Evolutionary conservation across 2,888 invertebrate genomes (phyloP).

Genomic region (Limnephilus rhombicus): DNA sequence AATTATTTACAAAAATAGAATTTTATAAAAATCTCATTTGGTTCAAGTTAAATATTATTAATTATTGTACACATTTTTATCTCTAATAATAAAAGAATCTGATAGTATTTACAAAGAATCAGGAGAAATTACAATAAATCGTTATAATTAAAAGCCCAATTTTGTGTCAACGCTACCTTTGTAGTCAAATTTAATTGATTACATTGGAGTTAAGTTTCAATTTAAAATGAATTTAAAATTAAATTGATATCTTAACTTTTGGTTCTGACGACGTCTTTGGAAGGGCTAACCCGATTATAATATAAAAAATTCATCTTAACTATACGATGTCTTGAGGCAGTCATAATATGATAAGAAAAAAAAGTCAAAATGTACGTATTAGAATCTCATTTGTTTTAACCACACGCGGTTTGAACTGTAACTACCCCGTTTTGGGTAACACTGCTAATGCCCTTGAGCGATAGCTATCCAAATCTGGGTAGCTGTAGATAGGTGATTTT

Average conservation of each 20-base stretch:
- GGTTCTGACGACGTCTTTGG: background rate
- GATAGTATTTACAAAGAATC: background rate
- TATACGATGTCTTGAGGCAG: background rate
- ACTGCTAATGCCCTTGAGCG: too few species aligned
- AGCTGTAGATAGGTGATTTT: too few species aligned
- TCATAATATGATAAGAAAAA: background rate
- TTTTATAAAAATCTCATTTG: slow-evolving; percentile 19
- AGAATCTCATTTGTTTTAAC: background rate
- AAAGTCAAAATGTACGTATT: too few species aligned
- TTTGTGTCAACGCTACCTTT: too few species aligned
- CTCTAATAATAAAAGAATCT: background rate
- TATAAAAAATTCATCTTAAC: background rate
- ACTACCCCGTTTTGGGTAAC: too few species aligned
- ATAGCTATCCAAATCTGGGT: too few species aligned
- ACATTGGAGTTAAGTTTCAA: background rate
- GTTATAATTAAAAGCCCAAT: background rate
- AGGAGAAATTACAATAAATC: background rate
- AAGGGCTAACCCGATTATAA: background rate
- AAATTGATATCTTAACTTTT: background rate
- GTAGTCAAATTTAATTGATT: too few species aligned
- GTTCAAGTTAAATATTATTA: slow-evolving; percentile 64
- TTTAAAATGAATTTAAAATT: background rate
- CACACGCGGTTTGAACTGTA: too few species aligned
- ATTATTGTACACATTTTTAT: background rate
- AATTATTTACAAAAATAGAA: slow-evolving; percentile 3